Conservation (phyloP, 2,888 invertebrate species). For the Leucozona laternaria region DNA sequence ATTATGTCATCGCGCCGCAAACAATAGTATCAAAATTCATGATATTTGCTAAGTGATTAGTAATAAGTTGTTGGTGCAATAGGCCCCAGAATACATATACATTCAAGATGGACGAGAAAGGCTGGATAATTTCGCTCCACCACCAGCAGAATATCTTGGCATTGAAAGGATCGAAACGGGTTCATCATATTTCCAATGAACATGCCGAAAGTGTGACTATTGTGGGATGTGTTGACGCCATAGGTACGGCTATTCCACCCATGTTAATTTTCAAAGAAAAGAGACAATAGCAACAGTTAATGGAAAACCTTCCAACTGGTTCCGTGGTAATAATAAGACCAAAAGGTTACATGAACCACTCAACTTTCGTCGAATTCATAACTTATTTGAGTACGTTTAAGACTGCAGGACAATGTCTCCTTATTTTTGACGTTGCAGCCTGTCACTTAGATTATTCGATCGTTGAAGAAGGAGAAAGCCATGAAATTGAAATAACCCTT, state of each 20-base stretch:
- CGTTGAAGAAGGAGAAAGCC: conserved; percentile 44
- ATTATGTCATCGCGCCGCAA: too few species aligned
- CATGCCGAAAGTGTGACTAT: conserved; percentile 54
- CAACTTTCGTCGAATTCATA: conserved; percentile 23
- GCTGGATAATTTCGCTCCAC: conserved; percentile 45
- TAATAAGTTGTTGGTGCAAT: too few species aligned
- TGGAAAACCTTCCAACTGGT: conserved; percentile 5
- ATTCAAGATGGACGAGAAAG: conserved; percentile 52
- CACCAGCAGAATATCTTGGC: conserved; percentile 44
- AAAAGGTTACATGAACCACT: conserved; percentile 49
- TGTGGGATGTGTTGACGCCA: conserved; percentile 33
- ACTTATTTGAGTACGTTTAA: conserved; percentile 5
- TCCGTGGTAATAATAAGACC: background rate
- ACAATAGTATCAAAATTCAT: too few species aligned
- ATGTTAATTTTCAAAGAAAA: conserved; percentile 22
- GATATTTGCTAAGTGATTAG: too few species aligned
- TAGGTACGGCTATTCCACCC: conserved; percentile 17
- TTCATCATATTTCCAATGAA: conserved; percentile 36
- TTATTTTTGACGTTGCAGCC: conserved; percentile 52
- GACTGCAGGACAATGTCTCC: background rate
- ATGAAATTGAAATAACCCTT: conserved; percentile 16
- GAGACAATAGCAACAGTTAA: conserved; percentile 26
- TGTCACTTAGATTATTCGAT: conserved; percentile 51
- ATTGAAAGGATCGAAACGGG: conserved; percentile 27
- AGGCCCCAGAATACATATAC: conserved; percentile 33